Base-by-base conservation (phyloP, 1,140 invertebrate genomes). In the Dendrolimus kikuchii region DNA sequence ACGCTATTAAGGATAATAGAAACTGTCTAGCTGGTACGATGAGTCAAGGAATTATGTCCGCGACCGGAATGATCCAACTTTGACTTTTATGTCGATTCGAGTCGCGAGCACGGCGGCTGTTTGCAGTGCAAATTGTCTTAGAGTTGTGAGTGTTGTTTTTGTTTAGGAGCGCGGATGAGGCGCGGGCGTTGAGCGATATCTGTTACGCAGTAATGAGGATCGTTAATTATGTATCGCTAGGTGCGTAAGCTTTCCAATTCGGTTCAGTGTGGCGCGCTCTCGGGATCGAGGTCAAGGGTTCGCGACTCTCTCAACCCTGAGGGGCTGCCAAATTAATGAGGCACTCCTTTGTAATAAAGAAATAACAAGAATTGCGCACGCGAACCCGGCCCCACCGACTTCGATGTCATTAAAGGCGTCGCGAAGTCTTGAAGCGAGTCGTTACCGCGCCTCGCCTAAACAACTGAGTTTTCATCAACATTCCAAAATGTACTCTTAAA, bases 261-360 rank as follows among this genome's bases (percentile, higher is more conserved):
- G 77, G 71, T 77, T 74, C 74, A 65, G 72, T 76, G 76, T 78
- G 71, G 73, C 69, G 71, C 66, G 68, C 71, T 70, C 76, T 77
- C 64, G 68, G 69, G 75, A 81, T 82, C 74, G 71, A 77, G 83
- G 83, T 86, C 83, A 83, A 86, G 83, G 78, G 81, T 79, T 81
- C 73, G 71, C 74, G 75, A 76, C 76, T 75, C 62, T 57, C 74
- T 78, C 77, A 80, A 81, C 77, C 79, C 71, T 76, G 73, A 82
- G 80, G 79, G 80, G 81, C 67, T 86, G 74, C 79, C 81, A 84
- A 86, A 86, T 86, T 86, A 86, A 86, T 86, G 83, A 86, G 83
- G 71, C 74, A 86, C 81, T 84, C 80, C 80, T 86, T 84, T 86
- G 81, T 86, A 83, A 83, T 86, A 86, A 86, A 84, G 83, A 86